Conservation (phyloP, 2,113 vertebrate species). For the Catharus fuscescens region DNA sequence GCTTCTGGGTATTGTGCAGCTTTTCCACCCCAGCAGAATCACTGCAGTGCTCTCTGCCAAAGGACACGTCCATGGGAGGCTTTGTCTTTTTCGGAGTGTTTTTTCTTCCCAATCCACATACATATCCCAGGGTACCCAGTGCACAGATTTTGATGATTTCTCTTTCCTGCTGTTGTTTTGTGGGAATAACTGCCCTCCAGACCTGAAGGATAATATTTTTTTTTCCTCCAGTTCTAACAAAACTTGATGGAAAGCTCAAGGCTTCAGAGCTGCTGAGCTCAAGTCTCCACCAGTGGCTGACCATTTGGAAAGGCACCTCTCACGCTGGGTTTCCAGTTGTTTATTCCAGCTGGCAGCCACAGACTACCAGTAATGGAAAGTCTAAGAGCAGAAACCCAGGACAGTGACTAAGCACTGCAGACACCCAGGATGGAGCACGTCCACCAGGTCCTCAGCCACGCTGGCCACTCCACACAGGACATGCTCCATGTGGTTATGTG, state of each 20-base stretch:
- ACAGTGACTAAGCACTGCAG: background rate
- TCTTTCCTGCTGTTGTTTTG: constrained; percentile 1
- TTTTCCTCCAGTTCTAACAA: background rate
- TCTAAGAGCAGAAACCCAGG: background rate
- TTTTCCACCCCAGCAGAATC: background rate
- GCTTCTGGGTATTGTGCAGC: background rate
- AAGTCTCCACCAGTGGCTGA: background rate
- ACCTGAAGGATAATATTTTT: background rate
- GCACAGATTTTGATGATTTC: background rate
- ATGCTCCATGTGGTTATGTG: accelerated
- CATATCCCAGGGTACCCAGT: background rate
- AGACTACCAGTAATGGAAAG: background rate
- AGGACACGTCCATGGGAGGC: background rate
- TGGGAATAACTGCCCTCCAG: background rate
- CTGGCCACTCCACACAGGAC: background rate
- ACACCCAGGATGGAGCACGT: background rate
- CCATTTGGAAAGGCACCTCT: background rate
- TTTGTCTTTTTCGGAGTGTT: background rate
- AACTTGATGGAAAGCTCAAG: constrained; percentile 1
- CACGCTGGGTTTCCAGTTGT: background rate
- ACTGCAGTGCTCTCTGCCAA: background rate
- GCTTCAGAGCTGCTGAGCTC: constrained; percentile 36
- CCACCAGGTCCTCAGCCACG: background rate
- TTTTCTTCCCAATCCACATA: constrained; percentile 1
- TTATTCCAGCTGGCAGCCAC: background rate